Conservation (phyloP, 2,113 vertebrate genomes). For the Scomber japonicus region DNA sequence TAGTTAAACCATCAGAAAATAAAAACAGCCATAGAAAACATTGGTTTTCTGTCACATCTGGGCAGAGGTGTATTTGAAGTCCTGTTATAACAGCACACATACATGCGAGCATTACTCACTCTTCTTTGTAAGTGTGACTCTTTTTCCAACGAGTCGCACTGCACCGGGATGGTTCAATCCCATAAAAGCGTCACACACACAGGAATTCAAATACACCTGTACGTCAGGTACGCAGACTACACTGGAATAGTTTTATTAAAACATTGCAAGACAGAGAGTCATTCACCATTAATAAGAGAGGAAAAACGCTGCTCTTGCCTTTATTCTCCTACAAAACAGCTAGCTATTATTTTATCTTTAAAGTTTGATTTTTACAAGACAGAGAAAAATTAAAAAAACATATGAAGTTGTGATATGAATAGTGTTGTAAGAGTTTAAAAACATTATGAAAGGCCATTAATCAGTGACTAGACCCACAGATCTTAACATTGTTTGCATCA, state of each 20-base stretch:
- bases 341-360: slow-evolving; percentile 75
- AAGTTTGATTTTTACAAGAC: slow-evolving; percentile 77
- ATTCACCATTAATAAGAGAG: slow-evolving; percentile 82
- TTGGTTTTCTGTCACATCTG: slow-evolving; percentile 65
- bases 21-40: slow-evolving; percentile 83
- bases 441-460: slow-evolving; percentile 81
- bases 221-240: slow-evolving; percentile 53
- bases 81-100: slow-evolving; percentile 39
- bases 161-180: not conserved
- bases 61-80: slow-evolving; percentile 64
- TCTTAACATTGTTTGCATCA: slow-evolving; percentile 61
- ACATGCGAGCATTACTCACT: slow-evolving; percentile 10
- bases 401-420: slow-evolving; percentile 67
- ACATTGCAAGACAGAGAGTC: slow-evolving; percentile 81
- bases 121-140: not conserved
- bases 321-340: slow-evolving; percentile 79
- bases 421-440: slow-evolving; percentile 79
- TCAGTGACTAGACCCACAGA: slow-evolving; percentile 74
- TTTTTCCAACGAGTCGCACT: not conserved
- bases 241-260: slow-evolving; percentile 79
- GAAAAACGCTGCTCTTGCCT: slow-evolving; percentile 68
- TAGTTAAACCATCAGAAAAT: slow-evolving; percentile 86
- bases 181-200: slow-evolving; percentile 13
- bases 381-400: slow-evolving; percentile 55
- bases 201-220: slow-evolving; percentile 65